phyloP scores from a whole-genome alignment of 2,888 invertebrate species.

The Polia nebulosa region DNA sequence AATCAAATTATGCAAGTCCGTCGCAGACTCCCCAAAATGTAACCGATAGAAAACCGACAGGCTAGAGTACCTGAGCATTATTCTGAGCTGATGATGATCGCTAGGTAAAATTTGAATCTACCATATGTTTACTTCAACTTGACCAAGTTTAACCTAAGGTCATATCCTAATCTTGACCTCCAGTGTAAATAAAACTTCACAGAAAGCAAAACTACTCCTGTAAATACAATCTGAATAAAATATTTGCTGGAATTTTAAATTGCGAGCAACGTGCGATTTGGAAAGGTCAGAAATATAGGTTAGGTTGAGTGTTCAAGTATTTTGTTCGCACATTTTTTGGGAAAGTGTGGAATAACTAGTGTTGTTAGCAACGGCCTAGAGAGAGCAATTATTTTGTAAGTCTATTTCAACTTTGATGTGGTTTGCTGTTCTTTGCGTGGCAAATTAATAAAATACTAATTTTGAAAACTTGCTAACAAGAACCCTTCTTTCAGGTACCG shows the following conservation, averaged over 20 bases:
- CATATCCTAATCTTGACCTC: slow-evolving; percentile 30
- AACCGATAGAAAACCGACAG: no score
- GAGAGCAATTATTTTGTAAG: slow-evolving; percentile 6
- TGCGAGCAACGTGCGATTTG: slow-evolving; percentile 21
- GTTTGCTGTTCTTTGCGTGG: no score
- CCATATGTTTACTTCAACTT: no score
- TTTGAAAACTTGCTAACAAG: no score
- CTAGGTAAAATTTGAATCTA: neutral
- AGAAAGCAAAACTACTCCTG: slow-evolving; percentile 14
- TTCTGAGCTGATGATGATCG: neutral
- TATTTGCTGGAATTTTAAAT: slow-evolving; percentile 39
- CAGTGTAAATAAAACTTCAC: slow-evolving; percentile 41
- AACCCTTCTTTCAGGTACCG: no score
- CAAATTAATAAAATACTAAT: no score
- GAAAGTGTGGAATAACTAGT: neutral
- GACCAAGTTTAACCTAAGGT: slow-evolving; percentile 17
- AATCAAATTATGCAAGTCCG: no score
- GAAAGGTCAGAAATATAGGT: slow-evolving; percentile 29
- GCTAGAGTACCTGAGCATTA: neutral
- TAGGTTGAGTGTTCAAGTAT: slow-evolving; percentile 24
- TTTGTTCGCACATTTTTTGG: slow-evolving; percentile 10
- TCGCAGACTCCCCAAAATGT: no score
- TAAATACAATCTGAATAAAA: slow-evolving; percentile 42
- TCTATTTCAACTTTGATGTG: neutral
- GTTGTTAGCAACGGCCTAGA: neutral